Evolutionary conservation across 2,797 vertebrate species (phyloP).

Genomic region (Odontamblyopus lacepedii): DNA sequence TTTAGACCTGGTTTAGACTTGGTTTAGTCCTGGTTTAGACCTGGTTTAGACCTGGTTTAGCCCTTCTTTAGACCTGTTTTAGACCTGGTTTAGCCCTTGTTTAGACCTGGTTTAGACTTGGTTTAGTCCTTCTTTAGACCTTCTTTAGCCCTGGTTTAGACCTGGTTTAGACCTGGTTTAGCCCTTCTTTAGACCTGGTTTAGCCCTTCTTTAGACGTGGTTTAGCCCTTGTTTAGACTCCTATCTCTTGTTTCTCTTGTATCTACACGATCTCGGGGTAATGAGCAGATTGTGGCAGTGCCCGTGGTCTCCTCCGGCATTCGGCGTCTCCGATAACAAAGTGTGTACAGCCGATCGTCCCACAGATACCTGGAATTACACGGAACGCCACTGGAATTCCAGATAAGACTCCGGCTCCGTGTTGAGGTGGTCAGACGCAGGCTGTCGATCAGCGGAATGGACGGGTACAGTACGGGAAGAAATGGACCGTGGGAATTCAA

Average conservation of each 20-base stretch:
- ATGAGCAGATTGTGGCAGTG: slow-evolving; percentile 62
- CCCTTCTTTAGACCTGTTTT: too few species aligned
- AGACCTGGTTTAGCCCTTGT: too few species aligned
- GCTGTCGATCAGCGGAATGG: accelerated
- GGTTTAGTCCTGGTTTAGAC: slow-evolving; percentile 31
- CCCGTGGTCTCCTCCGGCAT: slow-evolving; percentile 57
- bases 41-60: too few species aligned
- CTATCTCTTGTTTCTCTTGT: neutral
- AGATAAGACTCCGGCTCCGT: slow-evolving; percentile 49
- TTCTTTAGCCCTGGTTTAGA: too few species aligned
- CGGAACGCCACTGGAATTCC: slow-evolving; percentile 41
- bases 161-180: neutral
- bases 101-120: too few species aligned
- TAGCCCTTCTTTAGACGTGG: neutral
- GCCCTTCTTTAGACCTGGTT: too few species aligned
- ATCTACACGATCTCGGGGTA: slow-evolving; percentile 69
- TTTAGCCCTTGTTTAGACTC: too few species aligned
- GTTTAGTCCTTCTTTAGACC: too few species aligned
- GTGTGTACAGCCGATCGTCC: slow-evolving; percentile 54
- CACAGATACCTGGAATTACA: slow-evolving; percentile 43
- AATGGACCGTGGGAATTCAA: neutral
- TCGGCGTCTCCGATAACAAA: slow-evolving; percentile 58
- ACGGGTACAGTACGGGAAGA: neutral
- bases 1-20: too few species aligned
- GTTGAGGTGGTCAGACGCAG: slow-evolving; percentile 23